Base-by-base conservation (phyloP, 2,113 vertebrate species). In the Ceyx cyanopectus region DNA sequence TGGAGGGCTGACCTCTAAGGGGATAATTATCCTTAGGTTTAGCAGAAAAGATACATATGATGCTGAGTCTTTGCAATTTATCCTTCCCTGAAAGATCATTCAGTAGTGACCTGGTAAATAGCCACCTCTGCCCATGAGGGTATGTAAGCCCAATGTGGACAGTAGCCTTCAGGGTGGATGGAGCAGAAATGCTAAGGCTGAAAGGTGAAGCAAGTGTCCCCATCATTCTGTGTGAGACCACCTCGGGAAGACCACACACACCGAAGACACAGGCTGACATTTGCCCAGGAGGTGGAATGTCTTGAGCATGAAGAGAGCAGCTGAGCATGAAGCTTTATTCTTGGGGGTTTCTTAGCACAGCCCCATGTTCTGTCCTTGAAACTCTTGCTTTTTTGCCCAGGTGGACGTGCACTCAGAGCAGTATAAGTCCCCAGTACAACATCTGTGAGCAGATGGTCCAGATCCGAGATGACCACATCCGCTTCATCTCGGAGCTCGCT, bases 381-480 rank as follows among this genome's bases (percentile, higher is more conserved):
- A 45, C 34, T 3, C 0, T 11, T 93, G 88, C 46, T 94, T 97
- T 94, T 97, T 93, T 93, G 75, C 93, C 72, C 97, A 99, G 99
- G 98, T 99, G 99, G 99, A 99, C 99, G 0, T 99, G 99, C 97
- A 99, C 99, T 11, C 99, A 99, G 97, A 99, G 99, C 98, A 99
- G 99, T 97, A 98, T 99, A 98, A 99, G 99, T 60, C 99, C 99
- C 4, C 99, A 99, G 98, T 99, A 99, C 97, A 99, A 99, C 97
- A 99, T 99, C 95, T 99, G 99, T 21, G 99, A 99, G 98, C 99
- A 99, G 98, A 99, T 99, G 99, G 99, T 99, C 56, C 99, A 99
- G 98, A 99, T 99, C 96, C 98, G 99, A 26, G 99, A 99, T 1
- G 99, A 99, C 97, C 99, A 99, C 97, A 99, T 99, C 96, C 99